Conservation (phyloP, 1,140 invertebrate genomes). For the Pantala flavescens region DNA sequence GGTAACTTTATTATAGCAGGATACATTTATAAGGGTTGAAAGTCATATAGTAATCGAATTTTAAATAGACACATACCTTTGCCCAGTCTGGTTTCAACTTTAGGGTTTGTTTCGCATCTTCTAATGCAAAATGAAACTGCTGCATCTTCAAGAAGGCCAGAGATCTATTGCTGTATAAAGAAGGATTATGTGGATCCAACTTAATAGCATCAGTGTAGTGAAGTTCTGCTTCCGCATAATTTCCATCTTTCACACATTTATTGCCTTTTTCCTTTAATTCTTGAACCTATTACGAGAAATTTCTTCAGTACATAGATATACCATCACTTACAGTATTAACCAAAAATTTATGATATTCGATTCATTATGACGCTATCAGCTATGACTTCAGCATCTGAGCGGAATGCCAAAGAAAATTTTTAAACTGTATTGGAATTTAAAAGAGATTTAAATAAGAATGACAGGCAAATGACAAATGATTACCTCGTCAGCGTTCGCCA, state of each 20-base stretch:
- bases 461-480: neutral
- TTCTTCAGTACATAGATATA: neutral
- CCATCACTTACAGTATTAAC: neutral
- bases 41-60: neutral
- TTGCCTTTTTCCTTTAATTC: conserved; percentile 62
- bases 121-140: conserved; percentile 61
- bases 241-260: conserved; percentile 58
- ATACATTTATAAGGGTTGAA: neutral
- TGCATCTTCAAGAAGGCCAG: conserved; percentile 65
- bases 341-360: neutral
- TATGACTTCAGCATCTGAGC: neutral
- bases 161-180: conserved; percentile 68
- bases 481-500: conserved; percentile 7
- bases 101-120: conserved; percentile 68
- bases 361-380: neutral
- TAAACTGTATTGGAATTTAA: neutral
- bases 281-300: conserved; percentile 28
- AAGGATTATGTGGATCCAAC: conserved; percentile 56
- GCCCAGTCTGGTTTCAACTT: conserved; percentile 64
- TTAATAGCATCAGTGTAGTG: conserved; percentile 73
- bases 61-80: conserved; percentile 44
- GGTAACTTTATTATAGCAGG: too few relatives aligned
- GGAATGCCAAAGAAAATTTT: neutral
- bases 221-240: conserved; percentile 62
- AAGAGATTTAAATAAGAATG: neutral